A percentile compares a stretch with the other conserved stretches of the same genome.
These are phyloP conservation scores for Lasioglossum malachurum DNA, from an alignment of 2,888 invertebrate genomes.

Conservation along the genomic window DNA sequence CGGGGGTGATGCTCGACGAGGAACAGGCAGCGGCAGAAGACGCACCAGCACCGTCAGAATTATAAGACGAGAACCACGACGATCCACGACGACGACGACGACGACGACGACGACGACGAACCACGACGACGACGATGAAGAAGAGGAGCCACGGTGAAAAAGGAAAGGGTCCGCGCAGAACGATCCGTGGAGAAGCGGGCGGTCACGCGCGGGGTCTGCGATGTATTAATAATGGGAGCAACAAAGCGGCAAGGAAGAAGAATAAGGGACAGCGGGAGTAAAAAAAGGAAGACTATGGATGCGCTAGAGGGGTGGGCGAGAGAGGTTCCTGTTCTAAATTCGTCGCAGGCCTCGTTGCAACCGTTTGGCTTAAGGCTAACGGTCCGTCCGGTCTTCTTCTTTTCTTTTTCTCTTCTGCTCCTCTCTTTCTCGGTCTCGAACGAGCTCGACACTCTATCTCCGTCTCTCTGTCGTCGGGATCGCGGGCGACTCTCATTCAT, in stretches of 20 bases:
- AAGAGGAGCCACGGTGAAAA: constrained; percentile 52
- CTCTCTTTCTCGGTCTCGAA: background rate
- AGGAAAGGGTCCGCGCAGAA: constrained; percentile 35
- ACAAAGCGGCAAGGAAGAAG: constrained; percentile 78
- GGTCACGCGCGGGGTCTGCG: constrained; percentile 69
- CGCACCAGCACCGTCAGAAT: constrained; percentile 32
- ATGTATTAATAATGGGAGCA: constrained; percentile 82
- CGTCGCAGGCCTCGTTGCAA: constrained; percentile 77
- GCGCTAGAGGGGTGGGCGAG: constrained; percentile 8
- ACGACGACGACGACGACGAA: background rate
- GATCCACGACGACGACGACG: background rate
- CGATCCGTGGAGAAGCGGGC: constrained; percentile 43
- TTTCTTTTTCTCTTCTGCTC: constrained; percentile 60
- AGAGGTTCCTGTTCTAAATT: constrained; percentile 78
- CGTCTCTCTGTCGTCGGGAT: constrained; percentile 44
- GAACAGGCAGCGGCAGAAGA: constrained; percentile 18
- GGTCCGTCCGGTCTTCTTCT: constrained; percentile 62
- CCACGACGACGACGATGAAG: constrained; percentile 37
- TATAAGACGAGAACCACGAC: background rate
- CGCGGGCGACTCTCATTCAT: constrained; percentile 83
- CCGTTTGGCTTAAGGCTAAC: constrained; percentile 77
- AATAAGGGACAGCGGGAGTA: constrained; percentile 66
- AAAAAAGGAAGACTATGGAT: constrained; percentile 39
- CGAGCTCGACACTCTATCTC: background rate
- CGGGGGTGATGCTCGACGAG: constrained; percentile 63